These are phyloP conservation scores for Pangasius krempfi DNA, from an alignment of 2,797 vertebrate species.

Conservation along the genomic window DNA sequence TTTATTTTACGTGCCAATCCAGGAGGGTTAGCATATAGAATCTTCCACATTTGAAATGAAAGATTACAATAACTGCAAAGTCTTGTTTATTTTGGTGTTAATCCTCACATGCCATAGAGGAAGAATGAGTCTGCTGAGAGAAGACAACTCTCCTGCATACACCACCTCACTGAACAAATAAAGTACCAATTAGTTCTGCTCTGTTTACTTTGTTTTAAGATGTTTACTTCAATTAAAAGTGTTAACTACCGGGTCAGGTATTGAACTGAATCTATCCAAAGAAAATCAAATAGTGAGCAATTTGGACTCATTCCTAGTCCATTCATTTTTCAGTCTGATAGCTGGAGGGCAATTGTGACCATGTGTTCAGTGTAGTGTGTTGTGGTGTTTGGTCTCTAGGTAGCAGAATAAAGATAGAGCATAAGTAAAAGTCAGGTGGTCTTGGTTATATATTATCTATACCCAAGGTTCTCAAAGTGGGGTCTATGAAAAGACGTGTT, in stretches of 20 bases:
- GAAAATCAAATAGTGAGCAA: constrained; percentile 1
- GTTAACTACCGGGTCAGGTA: constrained; percentile 23
- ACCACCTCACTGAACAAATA: constrained; percentile 39
- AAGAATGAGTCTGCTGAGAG: constrained; percentile 27
- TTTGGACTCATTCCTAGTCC: not conserved
- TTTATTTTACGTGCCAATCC: not conserved
- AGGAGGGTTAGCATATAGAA: not conserved
- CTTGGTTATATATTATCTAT: not conserved
- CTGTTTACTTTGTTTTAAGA: constrained; percentile 41
- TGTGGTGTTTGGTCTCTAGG: constrained; percentile 70
- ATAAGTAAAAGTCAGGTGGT: not conserved
- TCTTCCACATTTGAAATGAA: constrained; percentile 1
- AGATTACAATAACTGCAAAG: not conserved
- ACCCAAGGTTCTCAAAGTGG: not conserved
- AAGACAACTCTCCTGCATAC: constrained; percentile 23
- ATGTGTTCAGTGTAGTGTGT: constrained; percentile 55
- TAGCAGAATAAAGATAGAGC: constrained; percentile 73
- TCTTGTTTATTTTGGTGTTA: constrained; percentile 18
- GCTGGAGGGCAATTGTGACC: not conserved
- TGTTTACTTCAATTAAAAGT: constrained; percentile 46
- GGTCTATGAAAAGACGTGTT: not conserved
- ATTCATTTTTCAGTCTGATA: not conserved
- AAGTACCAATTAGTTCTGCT: constrained; percentile 42
- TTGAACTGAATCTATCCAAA: constrained; percentile 5
- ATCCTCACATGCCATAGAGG: constrained; percentile 24